phyloP scores from a whole-genome alignment of 1,140 invertebrate species.

The Chlorops oryzae region DNA sequence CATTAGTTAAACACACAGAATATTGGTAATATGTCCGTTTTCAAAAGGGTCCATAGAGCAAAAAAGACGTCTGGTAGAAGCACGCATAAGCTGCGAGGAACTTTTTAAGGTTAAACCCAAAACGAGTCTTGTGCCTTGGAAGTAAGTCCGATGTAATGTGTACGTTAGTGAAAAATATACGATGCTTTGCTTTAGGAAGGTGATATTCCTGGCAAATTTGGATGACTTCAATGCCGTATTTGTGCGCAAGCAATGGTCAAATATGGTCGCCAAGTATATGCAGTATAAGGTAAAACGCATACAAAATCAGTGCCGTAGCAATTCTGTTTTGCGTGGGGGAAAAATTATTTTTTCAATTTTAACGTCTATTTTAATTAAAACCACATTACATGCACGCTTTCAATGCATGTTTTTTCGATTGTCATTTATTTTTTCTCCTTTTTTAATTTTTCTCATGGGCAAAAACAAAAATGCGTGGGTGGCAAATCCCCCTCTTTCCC shows the following conservation, averaged over 20 bases:
- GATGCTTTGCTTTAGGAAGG: conserved; percentile 18
- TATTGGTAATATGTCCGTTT: conserved; percentile 12
- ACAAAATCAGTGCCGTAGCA: neutral
- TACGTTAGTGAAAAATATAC: neutral
- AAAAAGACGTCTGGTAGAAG: conserved; percentile 20
- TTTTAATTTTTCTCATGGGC: too few species aligned
- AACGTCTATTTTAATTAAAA: neutral
- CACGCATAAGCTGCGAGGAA: conserved; percentile 14
- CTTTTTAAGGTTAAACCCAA: conserved; percentile 12
- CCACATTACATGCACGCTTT: neutral
- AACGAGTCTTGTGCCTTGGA: conserved; percentile 25
- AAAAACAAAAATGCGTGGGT: too few species aligned
- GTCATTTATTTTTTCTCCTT: conserved; percentile 1
- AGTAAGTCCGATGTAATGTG: conserved; percentile 26
- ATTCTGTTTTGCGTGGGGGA: neutral
- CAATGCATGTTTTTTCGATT: too few species aligned
- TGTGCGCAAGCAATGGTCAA: conserved; percentile 37
- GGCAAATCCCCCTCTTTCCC: too few species aligned
- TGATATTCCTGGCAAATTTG: conserved; percentile 29
- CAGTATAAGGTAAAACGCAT: conserved; percentile 25
- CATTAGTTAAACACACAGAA: conserved; percentile 7
- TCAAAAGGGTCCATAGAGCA: conserved; percentile 28
- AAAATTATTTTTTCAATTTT: neutral
- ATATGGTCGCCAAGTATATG: conserved; percentile 35
- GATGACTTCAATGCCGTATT: conserved; percentile 34